Evolutionary conservation across 2,888 invertebrate genomes (phyloP).

Genomic region (Rutpela maculata): DNA sequence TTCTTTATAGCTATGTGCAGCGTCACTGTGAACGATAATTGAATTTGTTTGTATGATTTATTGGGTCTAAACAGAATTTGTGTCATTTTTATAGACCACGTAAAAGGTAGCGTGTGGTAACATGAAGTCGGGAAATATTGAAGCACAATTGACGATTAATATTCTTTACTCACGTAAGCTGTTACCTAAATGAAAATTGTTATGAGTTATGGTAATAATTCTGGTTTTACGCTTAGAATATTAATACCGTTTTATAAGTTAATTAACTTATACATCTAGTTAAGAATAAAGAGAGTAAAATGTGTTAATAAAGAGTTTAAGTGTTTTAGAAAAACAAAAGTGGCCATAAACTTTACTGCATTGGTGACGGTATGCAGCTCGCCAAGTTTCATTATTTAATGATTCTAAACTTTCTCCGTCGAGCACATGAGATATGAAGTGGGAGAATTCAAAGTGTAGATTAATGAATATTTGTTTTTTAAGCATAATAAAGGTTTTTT

Average conservation of each 20-base stretch:
- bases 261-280: background rate
- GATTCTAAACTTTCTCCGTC: background rate
- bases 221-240: background rate
- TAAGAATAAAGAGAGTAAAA: background rate
- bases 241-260: conserved; percentile 17
- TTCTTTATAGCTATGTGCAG: conserved; percentile 13
- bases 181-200: conserved; percentile 29
- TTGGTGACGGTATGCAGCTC: background rate
- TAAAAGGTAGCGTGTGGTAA: conserved; percentile 38
- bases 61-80: conserved; percentile 35
- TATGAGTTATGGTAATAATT: conserved; percentile 37
- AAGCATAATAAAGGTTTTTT: no score
- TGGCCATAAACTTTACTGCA: background rate
- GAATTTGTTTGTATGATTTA: conserved; percentile 46
- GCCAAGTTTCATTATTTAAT: background rate
- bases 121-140: conserved; percentile 17
- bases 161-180: conserved; percentile 29
- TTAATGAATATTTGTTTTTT: no score
- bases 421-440: no score
- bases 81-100: conserved; percentile 41
- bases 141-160: conserved; percentile 29
- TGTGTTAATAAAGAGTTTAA: background rate
- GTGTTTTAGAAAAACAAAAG: background rate
- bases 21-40: conserved; percentile 34
- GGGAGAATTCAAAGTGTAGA: background rate